Percentiles rank a stretch among this genome's conserved stretches.
Conservation (phyloP, 2,888 invertebrate species). For the Suillia variegata region DNA sequence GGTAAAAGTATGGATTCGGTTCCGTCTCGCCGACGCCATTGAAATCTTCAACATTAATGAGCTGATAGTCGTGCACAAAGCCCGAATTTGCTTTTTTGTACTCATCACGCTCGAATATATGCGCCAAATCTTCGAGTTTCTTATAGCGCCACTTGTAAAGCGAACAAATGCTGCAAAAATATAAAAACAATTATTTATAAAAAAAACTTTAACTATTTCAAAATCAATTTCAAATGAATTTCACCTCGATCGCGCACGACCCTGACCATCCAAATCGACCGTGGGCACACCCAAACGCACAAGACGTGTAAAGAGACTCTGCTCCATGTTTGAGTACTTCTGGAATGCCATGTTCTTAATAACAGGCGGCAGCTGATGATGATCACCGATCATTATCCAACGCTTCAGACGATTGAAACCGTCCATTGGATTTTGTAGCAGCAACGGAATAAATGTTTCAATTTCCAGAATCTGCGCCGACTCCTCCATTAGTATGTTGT, state of each 20-base stretch:
- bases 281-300: conserved; percentile 96
- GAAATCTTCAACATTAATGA: conserved; percentile 95
- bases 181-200: no score
- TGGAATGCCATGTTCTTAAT: conserved; percentile 99
- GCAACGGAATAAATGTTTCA: conserved; percentile 97
- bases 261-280: conserved; percentile 96
- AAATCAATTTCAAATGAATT: background rate
- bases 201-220: background rate
- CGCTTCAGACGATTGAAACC: conserved; percentile 93
- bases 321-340: conserved; percentile 99
- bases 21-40: conserved; percentile 96
- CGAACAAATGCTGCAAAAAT: conserved; percentile 80
- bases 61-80: conserved; percentile 89
- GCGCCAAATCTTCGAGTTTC: conserved; percentile 90
- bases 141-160: conserved; percentile 97
- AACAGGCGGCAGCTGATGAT: conserved; percentile 98
- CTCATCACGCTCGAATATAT: conserved; percentile 82
- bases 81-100: conserved; percentile 93
- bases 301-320: conserved; percentile 95
- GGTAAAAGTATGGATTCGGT: conserved; percentile 98
- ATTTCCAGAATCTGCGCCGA: conserved; percentile 99
- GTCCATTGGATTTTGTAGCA: conserved; percentile 98
- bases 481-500: conserved; percentile 99
- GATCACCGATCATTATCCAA: conserved; percentile 99
- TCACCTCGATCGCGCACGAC: conserved; percentile 79